A percentile compares a stretch with the other conserved stretches of the same genome.
Conservation (phyloP, 2,888 invertebrate species). For the Ethmia dodecea region DNA sequence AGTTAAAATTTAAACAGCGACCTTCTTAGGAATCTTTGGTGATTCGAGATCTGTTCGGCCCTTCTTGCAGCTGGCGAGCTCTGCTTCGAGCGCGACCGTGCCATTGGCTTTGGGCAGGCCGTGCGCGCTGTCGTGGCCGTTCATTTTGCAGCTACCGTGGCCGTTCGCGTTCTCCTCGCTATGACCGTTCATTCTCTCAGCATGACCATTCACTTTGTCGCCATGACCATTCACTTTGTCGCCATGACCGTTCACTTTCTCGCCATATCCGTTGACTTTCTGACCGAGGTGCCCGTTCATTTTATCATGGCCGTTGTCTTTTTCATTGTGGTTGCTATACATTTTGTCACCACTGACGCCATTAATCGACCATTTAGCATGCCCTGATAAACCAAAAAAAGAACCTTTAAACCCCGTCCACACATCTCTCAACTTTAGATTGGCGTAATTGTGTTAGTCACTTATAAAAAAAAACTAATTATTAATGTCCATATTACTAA, state of each 20-base stretch:
- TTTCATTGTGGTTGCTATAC: slow-evolving; percentile 16
- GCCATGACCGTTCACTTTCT: slow-evolving; percentile 32
- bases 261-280: slow-evolving; percentile 31
- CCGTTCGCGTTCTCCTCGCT: slow-evolving; percentile 20
- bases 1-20: slow-evolving; percentile 64
- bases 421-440: slow-evolving; percentile 32
- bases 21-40: slow-evolving; percentile 70
- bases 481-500: slow-evolving; percentile 11
- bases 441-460: slow-evolving; percentile 64
- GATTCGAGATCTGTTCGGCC: slow-evolving; percentile 53
- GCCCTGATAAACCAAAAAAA: slow-evolving; percentile 48
- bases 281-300: slow-evolving; percentile 25
- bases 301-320: slow-evolving; percentile 21
- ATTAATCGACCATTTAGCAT: slow-evolving; percentile 36
- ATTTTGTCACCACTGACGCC: slow-evolving; percentile 16
- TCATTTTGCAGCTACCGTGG: slow-evolving; percentile 24
- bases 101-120: slow-evolving; percentile 26
- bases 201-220: slow-evolving; percentile 26
- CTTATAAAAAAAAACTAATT: slow-evolving; percentile 8
- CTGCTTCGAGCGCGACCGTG: slow-evolving; percentile 23
- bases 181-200: slow-evolving; percentile 30
- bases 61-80: slow-evolving; percentile 33
- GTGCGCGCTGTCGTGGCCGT: slow-evolving; percentile 22
- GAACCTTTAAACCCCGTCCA: slow-evolving; percentile 39
- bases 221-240: slow-evolving; percentile 29